These are phyloP conservation scores for Chiloscyllium punctatum DNA, from an alignment of 2,797 vertebrate species.

Conservation along the genomic window DNA sequence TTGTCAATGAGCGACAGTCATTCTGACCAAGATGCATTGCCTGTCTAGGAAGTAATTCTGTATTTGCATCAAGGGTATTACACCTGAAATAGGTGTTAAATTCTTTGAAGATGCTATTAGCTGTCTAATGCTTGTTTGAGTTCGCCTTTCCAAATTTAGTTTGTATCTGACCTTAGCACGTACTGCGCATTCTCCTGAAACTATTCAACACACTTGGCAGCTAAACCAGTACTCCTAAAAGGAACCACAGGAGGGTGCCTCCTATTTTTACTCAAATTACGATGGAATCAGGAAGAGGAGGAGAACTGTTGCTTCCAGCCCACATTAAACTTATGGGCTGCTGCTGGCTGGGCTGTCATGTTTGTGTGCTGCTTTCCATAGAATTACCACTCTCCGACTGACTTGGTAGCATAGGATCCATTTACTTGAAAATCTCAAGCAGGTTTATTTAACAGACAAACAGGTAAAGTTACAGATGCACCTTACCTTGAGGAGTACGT, in stretches of 20 bases:
- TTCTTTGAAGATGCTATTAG: not conserved
- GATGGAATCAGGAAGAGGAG: not conserved
- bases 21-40: not conserved
- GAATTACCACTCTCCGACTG: too few species aligned
- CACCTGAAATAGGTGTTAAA: not conserved
- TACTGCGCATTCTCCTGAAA: not conserved
- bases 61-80: not conserved
- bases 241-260: not conserved
- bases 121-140: not conserved
- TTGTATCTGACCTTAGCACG: not conserved
- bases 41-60: not conserved
- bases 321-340: not conserved
- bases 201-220: not conserved
- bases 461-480: too few species aligned
- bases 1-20: not conserved
- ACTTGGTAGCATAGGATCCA: too few species aligned
- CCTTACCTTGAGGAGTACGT: too few species aligned
- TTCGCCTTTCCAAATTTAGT: not conserved
- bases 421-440: too few species aligned
- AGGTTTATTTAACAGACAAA: too few species aligned
- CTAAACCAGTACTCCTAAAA: not conserved
- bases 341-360: not conserved
- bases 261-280: not conserved
- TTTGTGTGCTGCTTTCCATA: too few species aligned
- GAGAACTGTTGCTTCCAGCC: not conserved